Base-by-base conservation (phyloP, 35 echinoderm and acorn worm species). In the Diadema setosum region DNA sequence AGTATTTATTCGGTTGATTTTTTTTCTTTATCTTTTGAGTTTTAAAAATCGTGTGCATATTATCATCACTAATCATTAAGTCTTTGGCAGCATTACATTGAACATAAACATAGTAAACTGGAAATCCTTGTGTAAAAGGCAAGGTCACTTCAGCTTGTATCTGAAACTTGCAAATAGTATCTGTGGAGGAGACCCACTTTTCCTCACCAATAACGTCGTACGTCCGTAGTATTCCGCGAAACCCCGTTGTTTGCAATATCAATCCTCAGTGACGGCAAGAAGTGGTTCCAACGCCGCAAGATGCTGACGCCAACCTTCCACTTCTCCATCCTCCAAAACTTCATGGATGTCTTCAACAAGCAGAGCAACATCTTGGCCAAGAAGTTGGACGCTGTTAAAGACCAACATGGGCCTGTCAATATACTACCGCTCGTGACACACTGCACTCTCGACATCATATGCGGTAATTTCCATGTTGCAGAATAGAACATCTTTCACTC, bases 401-500 rank as follows among this genome's bases (percentile, higher is more conserved):
- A n/a, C 15, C 36, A 93, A 25, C 52, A 67, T 5, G 87, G 90
- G 39, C 59, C 67, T 0, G 59, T 97, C 45, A 89, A 97, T 50
- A 90, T 97, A 8, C 90, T 90, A 49, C 94, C 94, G 30, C 27
- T 93, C 31, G 82, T 97, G 17, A 93, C 94, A 5, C 70, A 78
- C 27, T 97, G 94, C 43, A 83, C 75, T 35, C 74, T 97, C 67
- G 94, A 97, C 55, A 90, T 97, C 80, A 97, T 97, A 15, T 97
- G 94, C 65, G 82, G 94, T 97, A 87, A 86, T 67, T 55, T 67
- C 17, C 61, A 3, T 67, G 2, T 67, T 55, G 49, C 49, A 55
- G 49, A 12, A 12, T 21, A 12, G 0, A 16, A 21, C 14, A 55
- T 55, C 21, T 55, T 55, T 21, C 14, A 55, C 14, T 2, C 49